Evolutionary conservation across 2,797 vertebrate species (phyloP), one percentile per base, ranked within the genome.

Genomic region (Takifugu ocellatus): DNA sequence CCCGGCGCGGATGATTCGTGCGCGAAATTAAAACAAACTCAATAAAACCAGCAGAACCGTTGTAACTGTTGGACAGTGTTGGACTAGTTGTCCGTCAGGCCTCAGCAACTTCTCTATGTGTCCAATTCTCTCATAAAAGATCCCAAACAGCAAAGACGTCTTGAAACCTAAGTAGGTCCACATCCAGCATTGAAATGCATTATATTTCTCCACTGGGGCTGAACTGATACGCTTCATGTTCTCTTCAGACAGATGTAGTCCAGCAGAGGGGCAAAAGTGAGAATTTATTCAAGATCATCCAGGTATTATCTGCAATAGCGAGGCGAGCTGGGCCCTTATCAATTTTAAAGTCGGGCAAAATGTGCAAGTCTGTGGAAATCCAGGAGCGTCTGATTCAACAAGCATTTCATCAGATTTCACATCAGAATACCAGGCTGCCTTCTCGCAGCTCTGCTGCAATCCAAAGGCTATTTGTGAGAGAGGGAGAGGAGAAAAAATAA

Each of bases 371-470:
- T 54, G 48, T 72, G 77, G 54, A 77, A 77, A 70, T 68, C 63
- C 55, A 25, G 77, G 74, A 27, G 69, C 79, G 55, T 72, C 61
- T 67, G 73, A 71, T 75, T 70, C 50, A 51, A 55, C 63, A 29
- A 59, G 66, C 48, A 70, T 85, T 84, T 79, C 75, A 75, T 86
- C 78, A 68, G 63, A 77, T 82, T 81, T 77, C 66, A 72, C 62
- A 75, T 73, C 45, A 64, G 61, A 75, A 77, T 70, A 62, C 56
- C 66, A 62, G 55, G 45, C 47, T 66, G 70, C 72, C 74, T 72
- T 68, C 68, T 76, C 56, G n/a, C 51, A 55, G 58, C 56, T 77
- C 43, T 61, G 59, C 52, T 61, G 68, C 64, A 74, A 77, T 75
- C 50, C 70, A 78, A 70, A 50, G 65, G 55, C 67, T 74, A 77